These are phyloP conservation scores for Noctua janthe DNA, from an alignment of 2,888 invertebrate species.

Conservation along the genomic window DNA sequence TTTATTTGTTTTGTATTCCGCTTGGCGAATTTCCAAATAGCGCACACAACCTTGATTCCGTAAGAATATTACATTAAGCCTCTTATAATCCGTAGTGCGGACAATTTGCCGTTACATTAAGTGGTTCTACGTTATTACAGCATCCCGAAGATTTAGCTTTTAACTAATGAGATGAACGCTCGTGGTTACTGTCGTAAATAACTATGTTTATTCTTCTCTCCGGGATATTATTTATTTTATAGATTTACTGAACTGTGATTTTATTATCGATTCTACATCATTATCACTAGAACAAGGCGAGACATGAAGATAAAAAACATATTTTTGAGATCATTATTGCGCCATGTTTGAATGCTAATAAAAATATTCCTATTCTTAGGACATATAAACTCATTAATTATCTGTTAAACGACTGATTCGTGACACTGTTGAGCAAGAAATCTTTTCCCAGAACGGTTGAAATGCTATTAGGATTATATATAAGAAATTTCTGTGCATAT, in stretches of 20 bases:
- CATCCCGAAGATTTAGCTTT: slow-evolving; percentile 1
- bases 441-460: neutral
- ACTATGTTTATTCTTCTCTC: neutral
- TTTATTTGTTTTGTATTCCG: slow-evolving; percentile 60
- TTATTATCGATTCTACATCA: neutral
- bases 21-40: slow-evolving; percentile 66
- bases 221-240: neutral
- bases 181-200: slow-evolving; percentile 1
- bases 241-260: neutral
- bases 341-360: no score
- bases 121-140: neutral
- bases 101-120: slow-evolving; percentile 20
- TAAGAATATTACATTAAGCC: slow-evolving; percentile 46
- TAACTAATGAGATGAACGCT: slow-evolving; percentile 13
- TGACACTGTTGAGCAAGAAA: neutral
- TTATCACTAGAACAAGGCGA: neutral
- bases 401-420: neutral
- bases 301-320: neutral
- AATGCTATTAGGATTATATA: no score
- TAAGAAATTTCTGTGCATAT: no score
- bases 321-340: neutral
- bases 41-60: slow-evolving; percentile 54
- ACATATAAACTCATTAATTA: neutral
- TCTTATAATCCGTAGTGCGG: slow-evolving; percentile 26
- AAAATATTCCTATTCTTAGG: neutral